Percentiles rank a stretch among this genome's conserved stretches.
Conservation (phyloP, 2,888 invertebrate species). For the Pandemis cinnamomeana region DNA sequence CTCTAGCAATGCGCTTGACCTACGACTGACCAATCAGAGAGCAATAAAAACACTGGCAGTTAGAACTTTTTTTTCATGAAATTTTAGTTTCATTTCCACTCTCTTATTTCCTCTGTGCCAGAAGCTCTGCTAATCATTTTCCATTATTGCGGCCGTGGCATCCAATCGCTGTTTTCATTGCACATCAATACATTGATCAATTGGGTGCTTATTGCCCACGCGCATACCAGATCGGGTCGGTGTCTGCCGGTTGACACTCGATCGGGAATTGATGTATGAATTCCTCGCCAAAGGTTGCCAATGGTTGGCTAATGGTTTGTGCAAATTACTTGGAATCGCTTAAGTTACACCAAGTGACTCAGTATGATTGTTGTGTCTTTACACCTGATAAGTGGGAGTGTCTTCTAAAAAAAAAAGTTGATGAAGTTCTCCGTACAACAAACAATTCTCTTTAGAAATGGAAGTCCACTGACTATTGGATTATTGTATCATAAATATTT, state of each 20-base stretch:
- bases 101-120: neutral
- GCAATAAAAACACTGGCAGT: too few relatives aligned
- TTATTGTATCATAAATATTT: too few relatives aligned
- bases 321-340: neutral
- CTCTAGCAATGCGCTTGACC: too few relatives aligned
- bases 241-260: slow-evolving; percentile 15
- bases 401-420: neutral
- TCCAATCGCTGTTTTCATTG: slow-evolving; percentile 30
- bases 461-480: too few relatives aligned
- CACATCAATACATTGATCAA: slow-evolving; percentile 35
- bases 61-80: too few relatives aligned
- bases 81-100: neutral
- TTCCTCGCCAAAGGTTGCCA: slow-evolving; percentile 4
- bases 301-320: neutral
- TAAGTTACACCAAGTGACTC: neutral
- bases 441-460: too few relatives aligned
- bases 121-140: slow-evolving; percentile 30
- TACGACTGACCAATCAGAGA: too few relatives aligned
- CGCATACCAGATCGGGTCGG: slow-evolving; percentile 38
- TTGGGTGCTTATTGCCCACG: slow-evolving; percentile 28
- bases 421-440: too few relatives aligned
- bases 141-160: slow-evolving; percentile 20
- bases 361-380: too few relatives aligned
- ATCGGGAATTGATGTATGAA: slow-evolving; percentile 15
- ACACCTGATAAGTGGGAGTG: too few relatives aligned